Percentiles rank a stretch among this genome's conserved stretches.
These are phyloP conservation scores for Hyperoplus immaculatus DNA, from an alignment of 2,797 vertebrate species.

Conservation along the genomic window DNA sequence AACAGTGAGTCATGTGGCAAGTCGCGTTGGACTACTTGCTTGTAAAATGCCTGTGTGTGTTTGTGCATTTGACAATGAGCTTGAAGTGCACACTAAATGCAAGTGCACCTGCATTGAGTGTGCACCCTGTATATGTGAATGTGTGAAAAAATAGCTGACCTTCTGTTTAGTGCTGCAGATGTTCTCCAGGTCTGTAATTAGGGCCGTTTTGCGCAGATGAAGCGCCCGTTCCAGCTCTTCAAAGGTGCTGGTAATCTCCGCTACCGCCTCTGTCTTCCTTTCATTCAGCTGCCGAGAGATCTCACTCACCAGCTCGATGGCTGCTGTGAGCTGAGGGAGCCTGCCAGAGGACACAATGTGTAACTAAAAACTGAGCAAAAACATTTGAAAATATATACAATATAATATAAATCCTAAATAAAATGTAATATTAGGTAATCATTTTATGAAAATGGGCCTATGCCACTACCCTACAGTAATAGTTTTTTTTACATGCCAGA, in stretches of 20 bases:
- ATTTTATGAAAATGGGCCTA: not conserved
- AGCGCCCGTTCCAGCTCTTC: conserved; percentile 92
- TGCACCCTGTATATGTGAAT: not conserved
- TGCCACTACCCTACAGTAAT: not conserved
- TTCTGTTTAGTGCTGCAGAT: conserved; percentile 94
- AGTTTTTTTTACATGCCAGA: conserved; percentile 3
- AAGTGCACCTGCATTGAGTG: too few relatives aligned
- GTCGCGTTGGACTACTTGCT: not conserved
- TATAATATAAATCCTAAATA: not conserved
- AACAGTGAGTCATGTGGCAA: not conserved
- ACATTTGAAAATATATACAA: not conserved
- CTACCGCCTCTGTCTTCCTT: conserved; percentile 89
- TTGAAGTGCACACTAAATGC: not conserved
- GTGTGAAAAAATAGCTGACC: conserved; percentile 72
- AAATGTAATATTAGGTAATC: not conserved
- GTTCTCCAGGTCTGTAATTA: conserved; percentile 92
- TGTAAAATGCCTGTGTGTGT: not conserved
- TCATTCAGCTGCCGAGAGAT: conserved; percentile 94
- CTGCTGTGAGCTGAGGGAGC: conserved; percentile 91
- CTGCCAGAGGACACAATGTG: conserved; percentile 66
- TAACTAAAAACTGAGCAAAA: not conserved
- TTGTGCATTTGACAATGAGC: not conserved
- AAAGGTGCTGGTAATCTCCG: conserved; percentile 91
- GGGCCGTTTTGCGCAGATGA: conserved; percentile 90
- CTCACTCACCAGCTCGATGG: conserved; percentile 92